A percentile compares a stretch with the other conserved stretches of the same genome.
These are phyloP conservation scores for Albula goreensis DNA, from an alignment of 2,113 vertebrate genomes.

Conservation along the genomic window DNA sequence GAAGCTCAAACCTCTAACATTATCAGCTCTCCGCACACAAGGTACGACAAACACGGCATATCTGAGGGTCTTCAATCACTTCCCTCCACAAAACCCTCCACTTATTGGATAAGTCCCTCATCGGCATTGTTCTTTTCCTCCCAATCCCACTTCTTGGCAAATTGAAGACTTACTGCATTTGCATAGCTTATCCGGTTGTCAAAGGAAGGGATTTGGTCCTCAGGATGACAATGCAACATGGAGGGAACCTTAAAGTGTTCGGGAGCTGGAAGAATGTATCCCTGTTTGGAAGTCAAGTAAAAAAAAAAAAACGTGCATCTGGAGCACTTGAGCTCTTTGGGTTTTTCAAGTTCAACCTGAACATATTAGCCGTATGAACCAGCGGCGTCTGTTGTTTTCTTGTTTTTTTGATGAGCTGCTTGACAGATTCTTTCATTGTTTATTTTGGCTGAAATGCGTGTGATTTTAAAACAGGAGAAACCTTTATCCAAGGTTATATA, in stretches of 20 bases:
- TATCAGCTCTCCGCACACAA: not conserved
- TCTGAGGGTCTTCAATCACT: not conserved
- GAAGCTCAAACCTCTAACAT: not conserved
- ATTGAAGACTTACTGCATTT: conserved; percentile 41
- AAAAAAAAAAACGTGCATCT: conserved; percentile 19
- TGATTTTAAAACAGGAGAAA: not conserved
- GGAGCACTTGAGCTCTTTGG: conserved; percentile 44
- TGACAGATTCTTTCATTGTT: not conserved
- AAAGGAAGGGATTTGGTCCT: conserved; percentile 53
- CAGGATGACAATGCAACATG: conserved; percentile 48
- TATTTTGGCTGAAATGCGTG: not conserved
- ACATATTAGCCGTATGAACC: conserved; percentile 17
- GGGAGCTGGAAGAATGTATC: conserved; percentile 58
- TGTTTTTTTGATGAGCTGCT: not conserved
- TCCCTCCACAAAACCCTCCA: not conserved
- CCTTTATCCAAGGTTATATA: too few species aligned
- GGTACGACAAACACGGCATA: not conserved
- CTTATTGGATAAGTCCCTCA: conserved; percentile 9
- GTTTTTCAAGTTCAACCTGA: conserved; percentile 39
- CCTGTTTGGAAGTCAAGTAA: conserved; percentile 64
- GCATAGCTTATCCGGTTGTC: conserved; percentile 50
- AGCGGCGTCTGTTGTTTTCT: conserved; percentile 29
- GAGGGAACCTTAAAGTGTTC: conserved; percentile 55
- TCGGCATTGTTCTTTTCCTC: conserved; percentile 35
- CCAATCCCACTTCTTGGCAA: conserved; percentile 42